Base-by-base conservation (phyloP, 2,113 vertebrate species). In the Megalops atlanticus region DNA sequence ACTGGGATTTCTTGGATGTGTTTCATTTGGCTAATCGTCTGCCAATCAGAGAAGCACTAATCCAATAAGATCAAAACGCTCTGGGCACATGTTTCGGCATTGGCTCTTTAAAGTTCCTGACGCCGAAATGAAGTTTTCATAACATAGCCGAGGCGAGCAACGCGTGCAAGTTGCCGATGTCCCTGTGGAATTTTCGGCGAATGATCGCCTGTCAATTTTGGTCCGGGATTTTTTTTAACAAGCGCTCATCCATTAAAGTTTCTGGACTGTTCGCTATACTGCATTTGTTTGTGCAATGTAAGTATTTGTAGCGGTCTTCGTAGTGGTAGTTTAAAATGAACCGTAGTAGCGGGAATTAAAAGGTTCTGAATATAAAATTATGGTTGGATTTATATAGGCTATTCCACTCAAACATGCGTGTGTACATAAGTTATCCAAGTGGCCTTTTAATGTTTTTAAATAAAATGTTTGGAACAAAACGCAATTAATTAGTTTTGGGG, bases 21-120 rank as follows among this genome's bases (percentile, higher is more conserved):
- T 81, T 76, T 81, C 80, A 70, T 86, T 85, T 83, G 71, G 74
- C 74, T 84, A 52, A 27, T 78, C 18, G 69, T 24, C 80, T 83
- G 77, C 69, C 81, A 45, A 40, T 81, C 58, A 84, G 58, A 35
- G 4, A 39, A n/a, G 21, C 33, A 24, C 15, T 43, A 47, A 78
- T 80, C 74, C 74, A 79, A 76, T 76, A 43, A 39, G 31, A 31
- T 54, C 47, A 47, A n/a, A 31, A 49, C 38, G 36, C 31, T 27
- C 14, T 27, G 41, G 33, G 43, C 81, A 78, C 40, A 31, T 71
- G 69, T 72, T 52, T 77, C 36, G 69, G 68, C 74, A 7, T 41
- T 27, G 38, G 35, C 27, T 31, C 77, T 81, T 70, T 76, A 49
- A 81, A 70, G 38, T 58, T 74, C 76, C 77, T 52, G 77, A 52